Conservation (phyloP, 2,888 invertebrate genomes). For the Artemia sinica region DNA sequence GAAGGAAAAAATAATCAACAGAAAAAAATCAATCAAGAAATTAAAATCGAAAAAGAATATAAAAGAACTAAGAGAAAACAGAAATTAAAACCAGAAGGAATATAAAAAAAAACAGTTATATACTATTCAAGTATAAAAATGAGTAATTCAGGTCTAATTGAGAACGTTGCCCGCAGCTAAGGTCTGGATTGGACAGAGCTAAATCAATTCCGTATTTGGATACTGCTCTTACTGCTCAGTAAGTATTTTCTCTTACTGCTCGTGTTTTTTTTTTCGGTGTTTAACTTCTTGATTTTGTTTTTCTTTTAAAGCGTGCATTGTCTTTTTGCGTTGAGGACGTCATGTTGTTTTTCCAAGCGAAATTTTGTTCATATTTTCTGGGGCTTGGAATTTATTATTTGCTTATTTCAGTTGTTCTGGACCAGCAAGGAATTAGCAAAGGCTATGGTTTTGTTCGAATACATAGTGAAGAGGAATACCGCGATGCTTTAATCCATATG, state of each 20-base stretch:
- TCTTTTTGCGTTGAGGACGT: neutral
- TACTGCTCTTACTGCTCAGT: neutral
- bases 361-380: slow-evolving; percentile 1
- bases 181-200: too few species aligned
- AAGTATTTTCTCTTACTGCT: slow-evolving; percentile 1
- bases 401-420: slow-evolving; percentile 54
- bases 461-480: slow-evolving; percentile 80
- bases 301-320: neutral
- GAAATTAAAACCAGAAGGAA: too few species aligned
- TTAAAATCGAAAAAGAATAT: too few species aligned
- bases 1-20: too few species aligned
- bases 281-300: slow-evolving; percentile 13
- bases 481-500: slow-evolving; percentile 79
- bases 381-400: neutral
- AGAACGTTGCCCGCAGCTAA: too few species aligned
- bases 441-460: slow-evolving; percentile 92
- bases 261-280: slow-evolving; percentile 15
- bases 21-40: too few species aligned
- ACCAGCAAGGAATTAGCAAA: slow-evolving; percentile 72
- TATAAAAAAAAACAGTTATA: too few species aligned
- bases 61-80: too few species aligned
- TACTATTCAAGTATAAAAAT: too few species aligned
- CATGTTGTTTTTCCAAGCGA: neutral
- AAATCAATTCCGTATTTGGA: too few species aligned
- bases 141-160: too few species aligned